These are phyloP conservation scores for Bombus huntii DNA, from an alignment of 1,140 invertebrate species.

Conservation along the genomic window DNA sequence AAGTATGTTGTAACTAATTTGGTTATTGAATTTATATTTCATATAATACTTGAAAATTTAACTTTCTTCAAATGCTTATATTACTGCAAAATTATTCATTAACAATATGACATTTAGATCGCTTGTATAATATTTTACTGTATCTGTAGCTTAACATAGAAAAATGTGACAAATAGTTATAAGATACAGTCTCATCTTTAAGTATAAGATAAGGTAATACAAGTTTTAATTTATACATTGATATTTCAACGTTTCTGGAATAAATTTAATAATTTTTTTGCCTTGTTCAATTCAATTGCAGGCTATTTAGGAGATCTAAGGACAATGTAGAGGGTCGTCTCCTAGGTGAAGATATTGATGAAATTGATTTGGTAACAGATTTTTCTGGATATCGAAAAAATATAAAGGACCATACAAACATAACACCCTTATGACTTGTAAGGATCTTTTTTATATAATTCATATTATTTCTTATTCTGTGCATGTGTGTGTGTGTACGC, in stretches of 20 bases:
- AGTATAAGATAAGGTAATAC: constrained; percentile 29
- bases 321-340: constrained; percentile 75
- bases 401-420: constrained; percentile 64
- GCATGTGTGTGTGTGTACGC: neutral
- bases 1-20: constrained; percentile 28
- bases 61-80: neutral
- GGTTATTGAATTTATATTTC: neutral
- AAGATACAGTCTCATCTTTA: neutral
- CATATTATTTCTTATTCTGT: neutral
- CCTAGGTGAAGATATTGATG: constrained; percentile 72
- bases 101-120: neutral
- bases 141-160: constrained; percentile 12
- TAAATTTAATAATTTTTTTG: constrained; percentile 5
- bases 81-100: neutral
- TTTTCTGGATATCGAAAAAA: constrained; percentile 73
- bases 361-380: constrained; percentile 71
- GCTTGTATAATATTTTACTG: neutral
- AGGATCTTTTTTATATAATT: neutral
- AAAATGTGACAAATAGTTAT: neutral
- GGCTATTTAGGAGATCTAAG: constrained; percentile 76
- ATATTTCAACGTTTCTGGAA: neutral
- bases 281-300: constrained; percentile 56
- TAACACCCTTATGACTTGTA: constrained; percentile 65
- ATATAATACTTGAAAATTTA: neutral
- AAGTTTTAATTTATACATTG: neutral